phyloP scores from a whole-genome alignment of 2,888 invertebrate species.

The Amphipyra tragopoginis region DNA sequence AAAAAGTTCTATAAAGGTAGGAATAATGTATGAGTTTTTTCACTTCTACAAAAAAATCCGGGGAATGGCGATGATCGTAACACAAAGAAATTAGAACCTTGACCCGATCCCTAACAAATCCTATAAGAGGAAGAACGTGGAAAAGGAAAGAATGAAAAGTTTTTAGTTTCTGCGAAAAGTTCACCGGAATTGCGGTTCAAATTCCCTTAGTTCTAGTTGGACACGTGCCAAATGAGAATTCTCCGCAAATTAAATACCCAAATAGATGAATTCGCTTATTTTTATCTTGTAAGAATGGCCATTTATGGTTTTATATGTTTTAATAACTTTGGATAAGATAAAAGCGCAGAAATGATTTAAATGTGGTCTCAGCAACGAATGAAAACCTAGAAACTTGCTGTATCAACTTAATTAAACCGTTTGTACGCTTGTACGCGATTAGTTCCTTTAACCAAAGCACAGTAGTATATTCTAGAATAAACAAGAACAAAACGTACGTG shows the following conservation, averaged over 20 bases:
- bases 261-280: conserved; percentile 59
- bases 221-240: conserved; percentile 69
- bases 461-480: no score
- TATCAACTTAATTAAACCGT: no score
- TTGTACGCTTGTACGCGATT: no score
- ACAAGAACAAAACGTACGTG: no score
- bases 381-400: no score
- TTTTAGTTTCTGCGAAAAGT: conserved; percentile 57
- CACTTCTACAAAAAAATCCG: background rate
- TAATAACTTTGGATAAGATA: no score
- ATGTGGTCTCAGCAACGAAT: no score
- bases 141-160: conserved; percentile 46
- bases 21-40: conserved; percentile 18
- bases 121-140: conserved; percentile 25
- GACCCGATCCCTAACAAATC: conserved; percentile 22
- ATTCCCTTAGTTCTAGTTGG: conserved; percentile 60
- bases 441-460: no score
- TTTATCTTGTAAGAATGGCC: conserved; percentile 22
- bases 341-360: no score
- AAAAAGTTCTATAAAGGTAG: conserved; percentile 1
- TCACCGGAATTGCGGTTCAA: conserved; percentile 57
- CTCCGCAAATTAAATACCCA: conserved; percentile 68
- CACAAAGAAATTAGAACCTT: conserved; percentile 22
- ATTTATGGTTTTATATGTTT: conserved; percentile 15
- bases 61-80: conserved; percentile 12